These are phyloP conservation scores for Tiaroga cobitis DNA, from an alignment of 2,797 vertebrate genomes.

Conservation along the genomic window DNA sequence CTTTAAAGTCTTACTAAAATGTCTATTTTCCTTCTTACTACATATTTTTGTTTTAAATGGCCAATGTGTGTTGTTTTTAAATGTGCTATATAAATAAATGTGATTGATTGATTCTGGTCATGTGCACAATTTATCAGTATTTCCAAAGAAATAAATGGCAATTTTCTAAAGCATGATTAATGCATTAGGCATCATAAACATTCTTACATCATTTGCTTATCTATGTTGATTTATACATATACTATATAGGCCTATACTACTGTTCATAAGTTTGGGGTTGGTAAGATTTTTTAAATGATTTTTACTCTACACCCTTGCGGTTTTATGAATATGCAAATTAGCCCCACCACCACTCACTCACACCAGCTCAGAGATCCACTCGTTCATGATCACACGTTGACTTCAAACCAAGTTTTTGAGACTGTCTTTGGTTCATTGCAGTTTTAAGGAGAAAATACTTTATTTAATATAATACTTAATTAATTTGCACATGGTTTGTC, in stretches of 20 bases:
- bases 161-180: not conserved
- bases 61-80: not conserved
- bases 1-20: conserved; percentile 29
- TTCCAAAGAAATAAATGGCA: not conserved
- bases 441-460: too few relatives aligned
- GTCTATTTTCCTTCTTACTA: not conserved
- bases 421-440: too few relatives aligned
- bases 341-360: too few relatives aligned
- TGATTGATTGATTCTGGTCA: not conserved
- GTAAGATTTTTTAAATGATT: not conserved
- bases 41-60: not conserved
- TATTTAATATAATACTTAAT: too few relatives aligned
- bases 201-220: not conserved
- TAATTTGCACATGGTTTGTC: too few relatives aligned
- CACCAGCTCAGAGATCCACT: too few relatives aligned
- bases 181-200: not conserved
- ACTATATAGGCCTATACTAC: not conserved
- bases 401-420: too few relatives aligned
- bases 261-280: not conserved
- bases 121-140: not conserved
- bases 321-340: too few relatives aligned
- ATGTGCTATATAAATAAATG: not conserved
- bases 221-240: not conserved
- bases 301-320: too few relatives aligned
- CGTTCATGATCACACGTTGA: too few relatives aligned